These are phyloP conservation scores for Pteronura brasiliensis DNA, from an alignment of 2,113 vertebrate genomes.

Conservation along the genomic window DNA sequence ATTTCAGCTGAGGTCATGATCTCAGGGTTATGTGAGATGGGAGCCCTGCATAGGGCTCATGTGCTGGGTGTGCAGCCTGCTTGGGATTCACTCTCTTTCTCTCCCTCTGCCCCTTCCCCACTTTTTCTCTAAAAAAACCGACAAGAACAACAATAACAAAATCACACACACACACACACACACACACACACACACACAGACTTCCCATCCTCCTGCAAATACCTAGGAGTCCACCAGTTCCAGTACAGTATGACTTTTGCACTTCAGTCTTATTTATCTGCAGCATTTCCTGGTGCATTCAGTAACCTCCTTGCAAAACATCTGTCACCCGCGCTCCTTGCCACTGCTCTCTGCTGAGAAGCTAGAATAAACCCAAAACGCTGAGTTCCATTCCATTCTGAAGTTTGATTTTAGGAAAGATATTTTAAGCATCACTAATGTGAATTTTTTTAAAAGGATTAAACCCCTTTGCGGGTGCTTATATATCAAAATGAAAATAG, in stretches of 20 bases:
- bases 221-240: not conserved
- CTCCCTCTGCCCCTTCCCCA: not conserved
- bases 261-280: not conserved
- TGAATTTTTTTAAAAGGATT: not conserved
- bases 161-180: not conserved
- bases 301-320: slow-evolving; percentile 13
- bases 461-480: not conserved
- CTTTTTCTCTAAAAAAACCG: not conserved
- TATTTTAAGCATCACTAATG: not conserved
- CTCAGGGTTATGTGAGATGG: not conserved
- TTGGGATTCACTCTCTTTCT: not conserved
- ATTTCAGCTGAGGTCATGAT: not conserved
- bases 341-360: not conserved
- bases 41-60: not conserved
- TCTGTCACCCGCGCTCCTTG: not conserved
- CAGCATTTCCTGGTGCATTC: not conserved
- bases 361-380: not conserved
- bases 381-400: not conserved
- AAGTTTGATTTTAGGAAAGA: slow-evolving; percentile 14
- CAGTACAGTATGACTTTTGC: not conserved
- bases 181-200: not conserved
- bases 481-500: slow-evolving; percentile 11
- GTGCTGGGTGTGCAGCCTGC: not conserved
- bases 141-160: too few relatives aligned
- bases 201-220: not conserved